Base-by-base conservation (phyloP, 2,113 vertebrate species). In the Pithys albifrons region DNA sequence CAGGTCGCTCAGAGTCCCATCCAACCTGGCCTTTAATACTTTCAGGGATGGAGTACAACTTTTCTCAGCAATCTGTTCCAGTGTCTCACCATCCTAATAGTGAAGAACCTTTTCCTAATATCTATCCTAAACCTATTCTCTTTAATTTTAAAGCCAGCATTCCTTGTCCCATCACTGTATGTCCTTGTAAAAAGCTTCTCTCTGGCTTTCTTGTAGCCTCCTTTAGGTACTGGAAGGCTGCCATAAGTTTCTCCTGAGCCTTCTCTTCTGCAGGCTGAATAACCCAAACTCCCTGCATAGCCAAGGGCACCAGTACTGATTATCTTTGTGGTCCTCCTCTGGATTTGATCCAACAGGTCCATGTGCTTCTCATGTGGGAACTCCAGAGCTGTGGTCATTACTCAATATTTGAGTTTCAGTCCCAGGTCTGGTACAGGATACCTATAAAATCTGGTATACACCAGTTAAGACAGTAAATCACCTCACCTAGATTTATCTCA, bases 311-410 rank as follows among this genome's bases (percentile, higher is more conserved):
- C 29, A 62, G 55, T 43, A 48, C 25, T 35, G n/a, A 35, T 35
- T 19, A 54, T 41, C 41, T 15, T 29, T 20, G 39, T 3, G 13
- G 17, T 49, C 20, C n/a, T 69, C 35, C 46, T 61, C 17, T 35
- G 39, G 37, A 25, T 17, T 27, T 61, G 29, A 24, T 83, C 28
- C 14, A n/a, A 29, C 29, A 48, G 24, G 45, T 35, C n/a, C 87
- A 29, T 10, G 46, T 13, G 23, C 16, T n/a, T 24, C 2, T 11
- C 3, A 6, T 10, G 23, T 2, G 7, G 67, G 23, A 6, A 24
- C 3, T 28, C n/a, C 46, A 20, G 52, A 54, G 70, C 16, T 54
- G 54, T 54, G 24, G 13, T 41, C 62, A 48, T 13, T 2, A 12
- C 54, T 22, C 39, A 39, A 5, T 29, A 17, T 18, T 25, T 72